Conservation (phyloP, 2,888 invertebrate species). For the Morpho deidamia region DNA sequence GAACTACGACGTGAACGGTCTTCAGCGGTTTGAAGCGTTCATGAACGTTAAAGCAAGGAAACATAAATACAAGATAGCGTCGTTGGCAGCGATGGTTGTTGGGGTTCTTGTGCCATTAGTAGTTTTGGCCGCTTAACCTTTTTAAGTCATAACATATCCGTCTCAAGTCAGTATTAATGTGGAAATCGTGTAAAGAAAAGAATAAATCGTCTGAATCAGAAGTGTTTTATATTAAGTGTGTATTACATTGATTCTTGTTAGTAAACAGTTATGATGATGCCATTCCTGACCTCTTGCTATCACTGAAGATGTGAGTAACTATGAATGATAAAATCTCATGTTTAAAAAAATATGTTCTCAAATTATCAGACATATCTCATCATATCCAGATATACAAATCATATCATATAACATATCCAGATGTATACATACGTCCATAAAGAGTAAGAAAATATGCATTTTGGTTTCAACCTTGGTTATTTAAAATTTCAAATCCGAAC, state of each 20-base stretch:
- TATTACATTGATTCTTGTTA: not conserved
- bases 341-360: too few relatives aligned
- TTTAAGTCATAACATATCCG: slow-evolving; percentile 2
- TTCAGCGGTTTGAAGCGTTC: slow-evolving; percentile 55
- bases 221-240: not conserved
- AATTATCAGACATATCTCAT: too few relatives aligned
- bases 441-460: too few relatives aligned
- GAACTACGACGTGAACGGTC: slow-evolving; percentile 55
- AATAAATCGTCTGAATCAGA: slow-evolving; percentile 14
- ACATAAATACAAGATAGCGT: slow-evolving; percentile 62
- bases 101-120: slow-evolving; percentile 56
- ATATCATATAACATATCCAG: too few relatives aligned
- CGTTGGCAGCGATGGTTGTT: slow-evolving; percentile 51
- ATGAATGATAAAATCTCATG: too few relatives aligned
- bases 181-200: slow-evolving; percentile 7
- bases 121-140: slow-evolving; percentile 49
- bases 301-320: too few relatives aligned
- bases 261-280: too few relatives aligned
- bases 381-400: too few relatives aligned
- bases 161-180: slow-evolving; percentile 4
- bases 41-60: slow-evolving; percentile 58
- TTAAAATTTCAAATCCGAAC: too few relatives aligned
- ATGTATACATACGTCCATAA: too few relatives aligned
- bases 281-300: too few relatives aligned
- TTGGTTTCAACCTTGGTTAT: too few relatives aligned